Conservation (phyloP, 2,113 vertebrate genomes). For the Anolis carolinensis region DNA sequence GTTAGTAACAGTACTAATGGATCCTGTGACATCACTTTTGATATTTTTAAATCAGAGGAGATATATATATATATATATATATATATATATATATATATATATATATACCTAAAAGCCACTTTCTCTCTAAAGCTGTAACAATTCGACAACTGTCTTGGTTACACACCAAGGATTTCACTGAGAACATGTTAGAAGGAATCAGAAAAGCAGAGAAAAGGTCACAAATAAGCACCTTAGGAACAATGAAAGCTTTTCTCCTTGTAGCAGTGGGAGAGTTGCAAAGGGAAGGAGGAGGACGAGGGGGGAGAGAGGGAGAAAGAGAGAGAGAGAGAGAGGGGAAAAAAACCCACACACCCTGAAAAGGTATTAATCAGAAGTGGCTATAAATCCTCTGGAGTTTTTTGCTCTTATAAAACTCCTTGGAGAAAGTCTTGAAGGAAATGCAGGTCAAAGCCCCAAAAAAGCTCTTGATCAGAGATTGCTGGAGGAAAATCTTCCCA, state of each 20-base stretch:
- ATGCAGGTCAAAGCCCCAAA: slow-evolving; percentile 88
- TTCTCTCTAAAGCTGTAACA: slow-evolving; percentile 69
- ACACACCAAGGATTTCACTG: slow-evolving; percentile 79
- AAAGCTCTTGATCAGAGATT: slow-evolving; percentile 90
- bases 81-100: too few relatives aligned
- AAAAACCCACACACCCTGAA: slow-evolving; percentile 70
- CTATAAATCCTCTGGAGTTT: slow-evolving; percentile 87
- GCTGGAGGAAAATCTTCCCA: slow-evolving; percentile 87
- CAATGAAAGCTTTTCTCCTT: slow-evolving; percentile 84
- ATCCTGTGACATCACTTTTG: slow-evolving; percentile 39
- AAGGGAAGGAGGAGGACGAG: slow-evolving; percentile 18
- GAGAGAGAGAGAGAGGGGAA: too few relatives aligned
- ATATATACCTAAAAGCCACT: slow-evolving; percentile 63
- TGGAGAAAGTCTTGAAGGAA: slow-evolving; percentile 88
- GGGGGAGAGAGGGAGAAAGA: not conserved
- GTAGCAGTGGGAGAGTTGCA: slow-evolving; percentile 83
- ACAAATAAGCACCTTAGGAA: slow-evolving; percentile 84
- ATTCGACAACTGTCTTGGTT: slow-evolving; percentile 78
- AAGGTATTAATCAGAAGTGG: slow-evolving; percentile 90
- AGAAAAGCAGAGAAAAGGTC: slow-evolving; percentile 82
- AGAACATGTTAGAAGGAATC: slow-evolving; percentile 79
- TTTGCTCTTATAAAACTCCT: slow-evolving; percentile 87
- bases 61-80: not conserved
- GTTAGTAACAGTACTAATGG: slow-evolving; percentile 11
- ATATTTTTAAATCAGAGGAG: slow-evolving; percentile 61